Evolutionary conservation across 2,888 invertebrate genomes (phyloP), one percentile per base, ranked within the genome.

Genomic region (Rugalucina vietnamica): DNA sequence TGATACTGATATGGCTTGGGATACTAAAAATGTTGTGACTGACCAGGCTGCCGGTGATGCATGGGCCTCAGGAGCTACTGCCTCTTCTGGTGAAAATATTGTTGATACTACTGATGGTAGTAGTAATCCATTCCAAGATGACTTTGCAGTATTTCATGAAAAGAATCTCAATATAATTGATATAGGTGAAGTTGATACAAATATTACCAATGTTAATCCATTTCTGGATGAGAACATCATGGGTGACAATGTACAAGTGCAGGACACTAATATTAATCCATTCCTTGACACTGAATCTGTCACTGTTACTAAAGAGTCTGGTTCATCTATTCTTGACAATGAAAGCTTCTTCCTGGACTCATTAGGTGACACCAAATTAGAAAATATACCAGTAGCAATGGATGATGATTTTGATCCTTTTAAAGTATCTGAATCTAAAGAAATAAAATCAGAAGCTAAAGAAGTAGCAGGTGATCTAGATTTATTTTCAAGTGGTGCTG

Each of bases 111-210:
- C 81, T 57, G 80, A 65, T 34, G 70, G 49, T 36, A 74, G 27
- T 49, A 83, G 77, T 14, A 92, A 93, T 85, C 93, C 93, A 60
- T 93, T 93, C 82, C 91, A 92, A 74, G 92, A 91, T 86, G 93
- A 93, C 76, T 88, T 90, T 43, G 92, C 92, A 69, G 89, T 90
- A 37, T 81, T 91, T 65, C 90, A 90, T 39, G 86, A 86, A 50
- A 85, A 91, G 76, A 87, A 49, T 37, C 36, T 43, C 69, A 21
- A 32, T 65, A 34, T 65, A 21, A 10, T 34, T 18, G 21, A 65
- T 24, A 2, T 65, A 18, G 34, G 5, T 65, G 21, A 65, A 32
- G 10, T n/a, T 65, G 65, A 65, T 34, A 21, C 65, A 3, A 69
- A 57, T 43, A 79, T 74, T 34, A 60, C 43, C 60, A 76, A 78